Conservation (phyloP, 2,888 invertebrate genomes). For the Podabrus alpinus region DNA sequence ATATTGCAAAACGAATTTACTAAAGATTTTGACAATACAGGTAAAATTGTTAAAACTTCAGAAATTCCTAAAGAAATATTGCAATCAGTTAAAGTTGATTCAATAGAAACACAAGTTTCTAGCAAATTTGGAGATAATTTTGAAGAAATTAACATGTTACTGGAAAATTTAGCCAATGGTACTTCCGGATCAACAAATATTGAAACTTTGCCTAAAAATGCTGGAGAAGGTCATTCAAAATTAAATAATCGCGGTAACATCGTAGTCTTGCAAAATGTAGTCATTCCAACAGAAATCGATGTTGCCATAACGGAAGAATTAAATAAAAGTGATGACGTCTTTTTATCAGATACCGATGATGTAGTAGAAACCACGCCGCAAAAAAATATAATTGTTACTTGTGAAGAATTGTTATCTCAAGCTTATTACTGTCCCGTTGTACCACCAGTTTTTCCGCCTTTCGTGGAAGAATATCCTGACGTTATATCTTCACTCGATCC, state of each 20-base stretch:
- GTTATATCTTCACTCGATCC: background rate
- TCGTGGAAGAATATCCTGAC: slow-evolving; percentile 11
- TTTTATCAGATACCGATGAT: slow-evolving; percentile 41
- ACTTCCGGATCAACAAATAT: slow-evolving; percentile 1
- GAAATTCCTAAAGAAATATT: background rate
- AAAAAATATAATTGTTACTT: slow-evolving; percentile 20
- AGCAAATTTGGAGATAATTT: slow-evolving; percentile 17
- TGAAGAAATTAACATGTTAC: slow-evolving; percentile 16
- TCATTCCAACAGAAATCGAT: background rate
- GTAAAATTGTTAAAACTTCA: background rate
- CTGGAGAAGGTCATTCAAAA: slow-evolving; percentile 14
- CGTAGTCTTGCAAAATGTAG: background rate
- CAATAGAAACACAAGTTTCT: background rate
- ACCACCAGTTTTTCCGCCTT: slow-evolving; percentile 7
- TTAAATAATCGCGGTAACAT: background rate
- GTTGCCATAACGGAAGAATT: background rate
- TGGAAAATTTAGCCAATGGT: slow-evolving; percentile 10
- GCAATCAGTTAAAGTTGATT: background rate
- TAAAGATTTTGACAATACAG: background rate
- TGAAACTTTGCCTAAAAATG: slow-evolving; percentile 13
- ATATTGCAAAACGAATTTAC: slow-evolving; percentile 13
- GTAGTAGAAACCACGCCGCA: slow-evolving; percentile 47
- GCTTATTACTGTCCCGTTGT: slow-evolving; percentile 8
- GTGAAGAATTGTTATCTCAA: slow-evolving; percentile 13
- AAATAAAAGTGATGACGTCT: slow-evolving; percentile 28